These are phyloP conservation scores for Orestias chungarensis DNA, from an alignment of 2,797 vertebrate species.

Conservation along the genomic window DNA sequence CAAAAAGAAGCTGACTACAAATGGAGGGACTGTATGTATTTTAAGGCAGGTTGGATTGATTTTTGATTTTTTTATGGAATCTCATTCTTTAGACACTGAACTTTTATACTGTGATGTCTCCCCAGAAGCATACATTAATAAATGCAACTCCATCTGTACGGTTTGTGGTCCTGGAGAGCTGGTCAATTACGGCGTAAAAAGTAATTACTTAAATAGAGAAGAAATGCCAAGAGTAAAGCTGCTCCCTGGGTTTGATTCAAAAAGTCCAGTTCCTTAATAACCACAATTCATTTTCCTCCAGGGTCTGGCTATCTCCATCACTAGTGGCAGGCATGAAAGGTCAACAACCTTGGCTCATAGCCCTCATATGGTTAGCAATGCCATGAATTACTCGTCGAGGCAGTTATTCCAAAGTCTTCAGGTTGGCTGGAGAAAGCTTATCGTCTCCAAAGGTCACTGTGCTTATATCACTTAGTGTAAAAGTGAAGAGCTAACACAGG, in stretches of 20 bases:
- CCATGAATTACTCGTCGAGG: slow-evolving; percentile 75
- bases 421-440: slow-evolving; percentile 73
- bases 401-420: slow-evolving; percentile 75
- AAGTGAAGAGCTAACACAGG: slow-evolving; percentile 60
- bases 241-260: slow-evolving; percentile 56
- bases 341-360: slow-evolving; percentile 81
- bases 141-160: slow-evolving; percentile 23
- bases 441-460: slow-evolving; percentile 76
- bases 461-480: slow-evolving; percentile 74
- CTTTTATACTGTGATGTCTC: slow-evolving; percentile 41
- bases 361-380: slow-evolving; percentile 79
- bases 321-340: slow-evolving; percentile 81
- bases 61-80: slow-evolving; percentile 8
- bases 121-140: slow-evolving; percentile 35
- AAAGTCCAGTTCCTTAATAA: slow-evolving; percentile 68
- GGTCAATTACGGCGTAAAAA: slow-evolving; percentile 44
- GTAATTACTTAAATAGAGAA: slow-evolving; percentile 57
- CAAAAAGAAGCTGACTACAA: not conserved
- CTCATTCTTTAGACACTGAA: slow-evolving; percentile 53
- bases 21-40: not conserved
- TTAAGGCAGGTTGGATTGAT: not conserved
- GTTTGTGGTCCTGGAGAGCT: slow-evolving; percentile 38
- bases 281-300: slow-evolving; percentile 71
- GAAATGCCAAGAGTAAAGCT: slow-evolving; percentile 53
- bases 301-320: slow-evolving; percentile 70